These are phyloP conservation scores for Apaloderma vittatum DNA, from an alignment of 2,113 vertebrate species.

Conservation along the genomic window DNA sequence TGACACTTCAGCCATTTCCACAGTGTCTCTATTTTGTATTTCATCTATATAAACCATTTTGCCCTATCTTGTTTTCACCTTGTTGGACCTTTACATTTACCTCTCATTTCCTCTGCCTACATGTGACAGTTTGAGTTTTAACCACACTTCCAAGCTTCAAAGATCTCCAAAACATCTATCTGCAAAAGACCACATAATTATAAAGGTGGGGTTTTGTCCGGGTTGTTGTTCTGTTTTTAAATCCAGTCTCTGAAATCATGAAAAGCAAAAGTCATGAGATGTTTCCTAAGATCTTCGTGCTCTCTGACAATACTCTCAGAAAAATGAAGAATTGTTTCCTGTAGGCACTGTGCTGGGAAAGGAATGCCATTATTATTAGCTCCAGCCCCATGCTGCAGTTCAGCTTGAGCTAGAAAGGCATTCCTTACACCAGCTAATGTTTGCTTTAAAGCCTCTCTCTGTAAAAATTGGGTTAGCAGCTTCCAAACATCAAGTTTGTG, in stretches of 20 bases:
- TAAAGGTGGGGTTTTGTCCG: not conserved
- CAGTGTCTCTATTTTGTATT: not conserved
- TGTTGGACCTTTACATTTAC: not conserved
- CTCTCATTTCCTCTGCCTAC: not conserved
- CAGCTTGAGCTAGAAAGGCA: not conserved
- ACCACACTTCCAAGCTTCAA: not conserved
- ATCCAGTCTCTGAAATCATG: not conserved
- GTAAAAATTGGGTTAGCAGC: conserved; percentile 9
- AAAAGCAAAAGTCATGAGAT: not conserved
- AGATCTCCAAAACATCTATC: not conserved
- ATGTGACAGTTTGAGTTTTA: not conserved
- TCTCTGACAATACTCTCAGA: not conserved
- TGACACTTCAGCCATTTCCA: not conserved
- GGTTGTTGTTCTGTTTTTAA: not conserved
- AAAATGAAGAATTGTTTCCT: conserved; percentile 33
- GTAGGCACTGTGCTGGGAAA: conserved; percentile 24
- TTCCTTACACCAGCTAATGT: conserved; percentile 8
- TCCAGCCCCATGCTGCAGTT: not conserved
- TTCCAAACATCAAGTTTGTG: not conserved
- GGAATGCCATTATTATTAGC: conserved; percentile 20
- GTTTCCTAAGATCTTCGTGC: not conserved
- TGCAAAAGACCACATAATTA: not conserved
- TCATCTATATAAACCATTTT: not conserved
- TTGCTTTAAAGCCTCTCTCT: conserved; percentile 25
- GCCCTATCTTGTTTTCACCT: not conserved